phyloP scores from a whole-genome alignment of 2,797 vertebrate species.

The Melanotaenia parkinsoni region DNA sequence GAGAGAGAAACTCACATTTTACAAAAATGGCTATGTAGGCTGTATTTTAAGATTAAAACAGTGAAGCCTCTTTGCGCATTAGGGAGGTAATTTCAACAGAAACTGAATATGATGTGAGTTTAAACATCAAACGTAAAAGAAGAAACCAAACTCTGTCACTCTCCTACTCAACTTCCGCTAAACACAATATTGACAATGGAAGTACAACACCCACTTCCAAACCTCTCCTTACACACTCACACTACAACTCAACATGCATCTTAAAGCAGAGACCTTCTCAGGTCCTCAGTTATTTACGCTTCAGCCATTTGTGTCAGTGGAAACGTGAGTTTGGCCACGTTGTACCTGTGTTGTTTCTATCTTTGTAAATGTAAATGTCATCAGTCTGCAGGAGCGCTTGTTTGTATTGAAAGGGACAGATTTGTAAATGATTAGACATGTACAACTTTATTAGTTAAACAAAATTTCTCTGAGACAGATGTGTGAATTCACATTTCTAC shows the following conservation, averaged over 20 bases:
- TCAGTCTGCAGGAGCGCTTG: background rate
- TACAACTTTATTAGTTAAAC: slow-evolving; percentile 45
- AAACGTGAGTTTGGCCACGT: background rate
- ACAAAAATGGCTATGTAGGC: background rate
- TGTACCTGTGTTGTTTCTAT: background rate
- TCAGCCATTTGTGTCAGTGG: background rate
- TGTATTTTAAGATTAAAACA: slow-evolving; percentile 4
- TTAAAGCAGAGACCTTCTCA: background rate
- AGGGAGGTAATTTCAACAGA: slow-evolving; percentile 40
- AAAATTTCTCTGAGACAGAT: background rate
- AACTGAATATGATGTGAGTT: slow-evolving; percentile 57
- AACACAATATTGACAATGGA: slow-evolving; percentile 64
- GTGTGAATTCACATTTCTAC: background rate
- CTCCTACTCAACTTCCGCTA: slow-evolving; percentile 70
- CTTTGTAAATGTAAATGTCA: background rate
- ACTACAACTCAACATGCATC: background rate
- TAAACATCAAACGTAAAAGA: slow-evolving; percentile 59
- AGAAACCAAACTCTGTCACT: slow-evolving; percentile 54
- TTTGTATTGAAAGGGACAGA: background rate
- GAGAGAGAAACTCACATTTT: background rate
- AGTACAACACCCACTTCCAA: slow-evolving; percentile 57
- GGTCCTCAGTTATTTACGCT: background rate
- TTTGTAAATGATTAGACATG: background rate
- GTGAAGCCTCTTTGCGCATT: background rate
- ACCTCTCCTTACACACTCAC: slow-evolving; percentile 14